Percentiles rank a stretch among this genome's conserved stretches.
Conservation (phyloP, 2,888 invertebrate genomes). For the Trisateles emortualis region DNA sequence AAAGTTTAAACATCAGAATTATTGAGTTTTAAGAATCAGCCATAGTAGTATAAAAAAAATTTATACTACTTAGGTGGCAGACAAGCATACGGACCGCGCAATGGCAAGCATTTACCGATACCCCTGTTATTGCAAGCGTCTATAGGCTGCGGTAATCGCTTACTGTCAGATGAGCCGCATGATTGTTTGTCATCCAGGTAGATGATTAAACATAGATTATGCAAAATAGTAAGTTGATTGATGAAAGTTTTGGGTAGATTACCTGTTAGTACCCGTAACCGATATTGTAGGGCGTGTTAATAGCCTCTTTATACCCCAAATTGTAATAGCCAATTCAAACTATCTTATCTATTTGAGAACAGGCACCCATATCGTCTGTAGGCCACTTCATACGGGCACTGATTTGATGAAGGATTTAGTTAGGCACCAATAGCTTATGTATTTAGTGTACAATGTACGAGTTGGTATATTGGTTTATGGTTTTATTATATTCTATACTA, state of each 20-base stretch:
- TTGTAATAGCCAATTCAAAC: constrained; percentile 45
- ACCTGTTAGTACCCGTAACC: not conserved
- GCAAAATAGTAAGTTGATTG: constrained; percentile 1
- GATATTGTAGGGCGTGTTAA: constrained; percentile 19
- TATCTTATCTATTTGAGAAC: constrained; percentile 46
- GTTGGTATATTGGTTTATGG: not conserved
- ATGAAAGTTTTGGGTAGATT: not conserved
- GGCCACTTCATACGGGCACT: constrained; percentile 36
- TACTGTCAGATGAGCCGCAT: no score
- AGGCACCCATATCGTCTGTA: constrained; percentile 36
- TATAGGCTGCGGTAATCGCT: no score
- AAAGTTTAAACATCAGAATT: no score
- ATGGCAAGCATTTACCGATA: no score
- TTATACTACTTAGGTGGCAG: no score
- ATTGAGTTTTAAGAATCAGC: no score
- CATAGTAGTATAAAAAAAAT: no score
- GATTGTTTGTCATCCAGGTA: no score
- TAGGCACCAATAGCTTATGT: constrained; percentile 6
- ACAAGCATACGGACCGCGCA: no score
- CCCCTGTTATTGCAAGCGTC: no score
- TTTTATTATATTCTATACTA: not conserved
- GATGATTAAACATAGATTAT: constrained; percentile 12
- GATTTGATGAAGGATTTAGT: constrained; percentile 23
- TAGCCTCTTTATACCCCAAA: constrained; percentile 30
- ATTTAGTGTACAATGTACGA: not conserved